Base-by-base conservation (phyloP, 2,797 vertebrate genomes). In the Clarias platycephalus region DNA sequence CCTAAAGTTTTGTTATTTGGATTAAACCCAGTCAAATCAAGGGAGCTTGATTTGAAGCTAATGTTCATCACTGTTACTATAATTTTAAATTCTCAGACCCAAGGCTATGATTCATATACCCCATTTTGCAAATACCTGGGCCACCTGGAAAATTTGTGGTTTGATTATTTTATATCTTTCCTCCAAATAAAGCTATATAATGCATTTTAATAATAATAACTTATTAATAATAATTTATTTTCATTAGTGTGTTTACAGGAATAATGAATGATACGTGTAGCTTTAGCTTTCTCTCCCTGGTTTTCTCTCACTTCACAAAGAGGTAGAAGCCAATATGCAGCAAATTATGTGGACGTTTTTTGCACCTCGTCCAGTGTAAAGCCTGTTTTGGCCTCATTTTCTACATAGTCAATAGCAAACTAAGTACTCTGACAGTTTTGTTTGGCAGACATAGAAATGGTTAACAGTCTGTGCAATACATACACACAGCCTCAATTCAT, bases 401-500 rank as follows among this genome's bases (percentile, higher is more conserved):
- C 26, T 16, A 22, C 22, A 3, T 40, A 77, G 44, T 76, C 6
- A 1, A 22, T 55, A 15, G 15, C 58, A 40, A 85, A 66, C 24
- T 24, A 53, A 24, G 22, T 8, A n/a, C 66, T 55, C 58, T 64
- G 28, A 5, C 18, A 55, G n/a, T 67, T 24, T 63, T 66, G 28
- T 64, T 62, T 55, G 28, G 24, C 72, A 82, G 62, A 34, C 71
- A 74, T 80, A 9, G 58, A 53, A 40, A 78, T 26, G 66, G 8
- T 66, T 9, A 40, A 5, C 37, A 15, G 5, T 57, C 28, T 66
- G 57, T 28, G 34, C n/a, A 34, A 60, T 3, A 26, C 40, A 76
- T 68, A 3, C 70, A 68, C 31, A 55, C 26, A 70, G n/a, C 16
- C 5, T 5, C 9, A n/a, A 62, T n/a, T 70, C 26, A 88, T 87